These are phyloP conservation scores for Amphiprion ocellaris DNA, from an alignment of 2,113 vertebrate genomes.

Conservation along the genomic window DNA sequence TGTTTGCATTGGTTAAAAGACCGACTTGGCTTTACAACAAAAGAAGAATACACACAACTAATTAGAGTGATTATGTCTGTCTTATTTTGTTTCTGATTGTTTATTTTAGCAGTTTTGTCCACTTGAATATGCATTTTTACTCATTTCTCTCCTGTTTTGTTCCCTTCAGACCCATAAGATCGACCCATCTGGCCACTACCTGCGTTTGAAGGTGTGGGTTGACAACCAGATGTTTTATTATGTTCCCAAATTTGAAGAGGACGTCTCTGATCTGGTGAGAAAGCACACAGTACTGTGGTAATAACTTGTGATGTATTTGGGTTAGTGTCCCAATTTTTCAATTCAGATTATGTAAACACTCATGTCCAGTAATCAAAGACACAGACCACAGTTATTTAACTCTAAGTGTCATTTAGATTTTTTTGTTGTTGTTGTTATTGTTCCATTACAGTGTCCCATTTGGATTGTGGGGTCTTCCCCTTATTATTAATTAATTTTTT, in stretches of 20 bases:
- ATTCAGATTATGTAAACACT: no score
- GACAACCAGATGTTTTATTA: conserved; percentile 88
- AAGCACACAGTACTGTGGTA: neutral
- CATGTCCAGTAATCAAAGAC: neutral
- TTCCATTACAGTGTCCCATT: conserved; percentile 5
- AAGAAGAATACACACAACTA: neutral
- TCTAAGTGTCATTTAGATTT: neutral
- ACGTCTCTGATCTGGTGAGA: conserved; percentile 95
- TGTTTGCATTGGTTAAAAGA: neutral
- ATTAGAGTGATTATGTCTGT: neutral
- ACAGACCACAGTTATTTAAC: neutral
- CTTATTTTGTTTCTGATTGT: neutral
- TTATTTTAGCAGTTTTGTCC: neutral
- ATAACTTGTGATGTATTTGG: neutral
- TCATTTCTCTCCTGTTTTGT: conserved; percentile 15
- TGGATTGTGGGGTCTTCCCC: conserved; percentile 25
- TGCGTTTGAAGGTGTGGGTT: conserved; percentile 90
- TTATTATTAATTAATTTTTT: conserved; percentile 34
- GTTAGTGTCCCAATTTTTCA: no score
- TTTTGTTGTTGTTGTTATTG: neutral
- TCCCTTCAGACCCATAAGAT: conserved; percentile 87
- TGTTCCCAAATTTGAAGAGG: conserved; percentile 91
- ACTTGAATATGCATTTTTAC: neutral
- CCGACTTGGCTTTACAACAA: neutral
- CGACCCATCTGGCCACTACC: conserved; percentile 88